A percentile compares a stretch with the other conserved stretches of the same genome.
These are phyloP conservation scores for Pocillopora meandrina DNA, from an alignment of 92 coral and sea anemone genomes.

Conservation along the genomic window DNA sequence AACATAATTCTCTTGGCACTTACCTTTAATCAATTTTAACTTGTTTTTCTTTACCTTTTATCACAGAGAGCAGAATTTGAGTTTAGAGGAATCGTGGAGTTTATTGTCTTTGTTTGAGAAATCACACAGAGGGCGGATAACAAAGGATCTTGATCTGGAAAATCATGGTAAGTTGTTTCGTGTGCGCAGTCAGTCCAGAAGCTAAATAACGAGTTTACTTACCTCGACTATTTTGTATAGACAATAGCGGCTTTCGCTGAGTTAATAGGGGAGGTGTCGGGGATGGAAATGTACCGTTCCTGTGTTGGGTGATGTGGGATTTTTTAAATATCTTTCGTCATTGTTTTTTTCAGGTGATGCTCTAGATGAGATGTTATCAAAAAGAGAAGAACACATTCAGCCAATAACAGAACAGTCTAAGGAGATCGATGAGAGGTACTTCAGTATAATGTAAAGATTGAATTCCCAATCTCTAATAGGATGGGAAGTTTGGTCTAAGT, in stretches of 20 bases:
- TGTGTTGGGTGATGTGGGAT: too few species aligned
- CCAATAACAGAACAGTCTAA: conserved; percentile 12
- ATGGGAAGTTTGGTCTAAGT: too few species aligned
- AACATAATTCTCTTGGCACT: too few species aligned
- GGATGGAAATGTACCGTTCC: too few species aligned
- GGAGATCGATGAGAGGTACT: conserved; percentile 34
- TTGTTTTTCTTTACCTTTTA: neutral
- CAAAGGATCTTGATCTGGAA: conserved; percentile 78
- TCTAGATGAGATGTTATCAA: conserved; percentile 76
- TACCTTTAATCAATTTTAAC: neutral
- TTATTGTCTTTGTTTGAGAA: conserved; percentile 87
- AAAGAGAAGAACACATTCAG: conserved; percentile 9
- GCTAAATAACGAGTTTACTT: neutral
- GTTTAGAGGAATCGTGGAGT: conserved; percentile 92
- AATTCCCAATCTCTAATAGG: neutral
- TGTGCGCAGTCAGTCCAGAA: too few species aligned
- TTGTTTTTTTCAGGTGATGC: conserved; percentile 73
- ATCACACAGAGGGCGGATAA: conserved; percentile 90
- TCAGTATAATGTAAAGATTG: neutral
- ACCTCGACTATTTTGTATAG: neutral
- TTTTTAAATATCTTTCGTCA: neutral
- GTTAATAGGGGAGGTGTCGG: too few species aligned
- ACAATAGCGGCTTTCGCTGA: neutral
- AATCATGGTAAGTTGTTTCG: conserved; percentile 63
- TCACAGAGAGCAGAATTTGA: conserved; percentile 73